Conservation (phyloP, 2,797 vertebrate genomes). For the Pseudochirops cupreus region DNA sequence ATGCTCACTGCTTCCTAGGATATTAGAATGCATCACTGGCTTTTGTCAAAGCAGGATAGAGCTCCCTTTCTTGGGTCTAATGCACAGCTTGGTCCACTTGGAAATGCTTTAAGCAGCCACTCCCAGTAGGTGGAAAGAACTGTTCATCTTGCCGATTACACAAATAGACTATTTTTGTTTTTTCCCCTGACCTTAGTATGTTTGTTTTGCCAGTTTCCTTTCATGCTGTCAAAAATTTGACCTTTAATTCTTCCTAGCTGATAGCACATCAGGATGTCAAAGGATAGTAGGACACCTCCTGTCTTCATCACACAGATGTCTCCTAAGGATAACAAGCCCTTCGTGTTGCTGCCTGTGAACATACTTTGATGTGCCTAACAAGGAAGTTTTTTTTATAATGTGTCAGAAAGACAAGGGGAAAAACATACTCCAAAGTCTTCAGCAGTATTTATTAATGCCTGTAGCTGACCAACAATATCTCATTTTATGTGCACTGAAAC, state of each 20-base stretch:
- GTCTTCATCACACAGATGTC: slow-evolving; percentile 11
- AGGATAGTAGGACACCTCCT: slow-evolving; percentile 38
- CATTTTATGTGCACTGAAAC: neutral
- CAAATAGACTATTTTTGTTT: neutral
- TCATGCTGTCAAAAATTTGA: neutral
- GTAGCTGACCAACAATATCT: neutral
- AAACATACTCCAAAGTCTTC: neutral
- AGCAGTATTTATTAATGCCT: neutral
- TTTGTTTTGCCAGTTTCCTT: slow-evolving; percentile 41
- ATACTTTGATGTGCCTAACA: neutral
- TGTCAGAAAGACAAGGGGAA: neutral
- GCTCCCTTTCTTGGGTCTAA: neutral
- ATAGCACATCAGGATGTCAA: neutral
- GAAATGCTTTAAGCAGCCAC: slow-evolving; percentile 5
- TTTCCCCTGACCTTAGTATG: neutral
- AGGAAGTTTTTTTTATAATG: neutral
- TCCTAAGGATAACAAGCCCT: slow-evolving; percentile 45
- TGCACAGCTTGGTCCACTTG: neutral
- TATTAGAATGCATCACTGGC: slow-evolving; percentile 38
- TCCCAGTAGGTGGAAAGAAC: slow-evolving; percentile 30
- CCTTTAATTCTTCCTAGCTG: neutral
- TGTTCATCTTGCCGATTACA: slow-evolving; percentile 12
- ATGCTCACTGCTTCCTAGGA: slow-evolving; percentile 27
- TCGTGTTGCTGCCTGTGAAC: neutral
- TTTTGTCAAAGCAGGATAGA: slow-evolving; percentile 45